Evolutionary conservation across 2,888 invertebrate species (phyloP).

Genomic region (Chymomyza amoena): DNA sequence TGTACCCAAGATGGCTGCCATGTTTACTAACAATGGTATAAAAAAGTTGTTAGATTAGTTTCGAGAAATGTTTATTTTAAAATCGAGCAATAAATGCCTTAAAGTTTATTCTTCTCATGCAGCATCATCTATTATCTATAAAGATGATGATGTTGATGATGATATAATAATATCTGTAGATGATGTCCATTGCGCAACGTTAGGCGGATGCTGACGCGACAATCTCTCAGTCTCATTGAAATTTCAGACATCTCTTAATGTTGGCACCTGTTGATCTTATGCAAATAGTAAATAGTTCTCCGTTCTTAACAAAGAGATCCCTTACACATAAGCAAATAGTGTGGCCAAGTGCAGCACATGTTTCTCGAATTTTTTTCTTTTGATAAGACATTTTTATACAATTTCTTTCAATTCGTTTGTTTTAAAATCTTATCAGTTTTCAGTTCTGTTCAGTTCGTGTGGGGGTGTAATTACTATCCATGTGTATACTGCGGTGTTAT

Average conservation of each 20-base stretch:
- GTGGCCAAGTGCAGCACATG: constrained; percentile 34
- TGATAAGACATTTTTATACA: constrained; percentile 45
- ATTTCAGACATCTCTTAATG: constrained; percentile 21
- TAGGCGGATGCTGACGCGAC: not conserved
- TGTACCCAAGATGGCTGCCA: too few species aligned
- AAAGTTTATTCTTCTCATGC: not conserved
- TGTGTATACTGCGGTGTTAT: constrained; percentile 10
- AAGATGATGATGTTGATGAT: not conserved
- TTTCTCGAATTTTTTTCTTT: constrained; percentile 13
- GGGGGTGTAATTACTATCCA: not conserved
- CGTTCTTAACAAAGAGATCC: constrained; percentile 51
- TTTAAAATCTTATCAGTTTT: constrained; percentile 54
- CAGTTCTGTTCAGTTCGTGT: not conserved
- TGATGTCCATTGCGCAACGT: not conserved
- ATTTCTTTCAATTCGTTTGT: constrained; percentile 40
- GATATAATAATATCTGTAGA: not conserved
- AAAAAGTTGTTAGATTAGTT: too few species aligned
- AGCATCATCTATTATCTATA: not conserved
- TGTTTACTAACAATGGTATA: too few species aligned
- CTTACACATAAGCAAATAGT: constrained; percentile 28
- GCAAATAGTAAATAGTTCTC: constrained; percentile 55
- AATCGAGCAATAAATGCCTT: too few species aligned
- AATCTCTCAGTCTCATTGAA: constrained; percentile 28
- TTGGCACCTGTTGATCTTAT: constrained; percentile 61
- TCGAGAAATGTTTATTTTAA: too few species aligned